These are phyloP conservation scores for Eupithecia subumbrata DNA, from an alignment of 2,888 invertebrate species.

Conservation along the genomic window DNA sequence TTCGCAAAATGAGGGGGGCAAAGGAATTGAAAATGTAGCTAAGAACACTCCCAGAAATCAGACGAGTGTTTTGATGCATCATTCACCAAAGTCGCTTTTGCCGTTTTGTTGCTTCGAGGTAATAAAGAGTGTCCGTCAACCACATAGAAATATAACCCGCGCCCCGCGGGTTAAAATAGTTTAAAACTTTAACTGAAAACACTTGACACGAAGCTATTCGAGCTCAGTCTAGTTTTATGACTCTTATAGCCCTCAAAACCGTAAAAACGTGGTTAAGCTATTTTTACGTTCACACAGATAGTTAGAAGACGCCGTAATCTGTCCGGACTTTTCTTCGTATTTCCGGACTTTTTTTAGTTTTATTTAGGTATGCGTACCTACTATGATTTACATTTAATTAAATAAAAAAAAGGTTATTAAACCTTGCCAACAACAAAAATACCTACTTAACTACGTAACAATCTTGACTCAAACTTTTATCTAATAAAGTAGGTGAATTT, in stretches of 20 bases:
- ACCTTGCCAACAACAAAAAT: not conserved
- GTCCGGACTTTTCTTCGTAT: not conserved
- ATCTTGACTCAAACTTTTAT: not conserved
- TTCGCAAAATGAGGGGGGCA: too few species aligned
- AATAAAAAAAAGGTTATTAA: not conserved
- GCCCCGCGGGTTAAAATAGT: not conserved
- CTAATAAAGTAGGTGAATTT: not conserved
- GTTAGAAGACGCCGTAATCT: not conserved
- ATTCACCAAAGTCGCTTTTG: not conserved
- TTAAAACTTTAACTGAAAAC: conserved; percentile 5
- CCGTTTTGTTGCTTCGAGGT: not conserved
- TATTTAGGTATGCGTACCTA: not conserved
- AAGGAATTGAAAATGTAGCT: too few species aligned
- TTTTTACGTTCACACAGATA: conserved; percentile 40
- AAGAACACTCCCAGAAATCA: too few species aligned
- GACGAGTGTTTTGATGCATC: not conserved
- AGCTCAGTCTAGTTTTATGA: conserved; percentile 21
- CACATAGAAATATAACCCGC: not conserved
- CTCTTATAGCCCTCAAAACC: conserved; percentile 38
- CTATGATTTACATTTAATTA: not conserved
- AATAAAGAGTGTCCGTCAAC: not conserved
- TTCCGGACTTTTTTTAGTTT: not conserved
- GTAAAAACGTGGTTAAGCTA: conserved; percentile 42
- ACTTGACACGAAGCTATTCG: conserved; percentile 8
- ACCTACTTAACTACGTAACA: too few species aligned